phyloP scores from a whole-genome alignment of 2,113 vertebrate species.

The Anser brachyrhynchus region DNA sequence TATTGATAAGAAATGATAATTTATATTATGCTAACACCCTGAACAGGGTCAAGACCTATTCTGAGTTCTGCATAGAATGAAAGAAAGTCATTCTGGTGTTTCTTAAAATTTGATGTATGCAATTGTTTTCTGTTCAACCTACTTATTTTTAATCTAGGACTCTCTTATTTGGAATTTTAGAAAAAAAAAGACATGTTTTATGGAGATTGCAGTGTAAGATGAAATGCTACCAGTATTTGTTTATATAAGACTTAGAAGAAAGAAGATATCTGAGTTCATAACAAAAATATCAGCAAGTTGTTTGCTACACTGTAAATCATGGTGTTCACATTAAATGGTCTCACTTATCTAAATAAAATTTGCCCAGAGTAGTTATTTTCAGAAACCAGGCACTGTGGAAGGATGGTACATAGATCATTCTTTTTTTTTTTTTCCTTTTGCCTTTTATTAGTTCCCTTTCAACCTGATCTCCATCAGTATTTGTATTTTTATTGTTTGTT shows the following conservation, averaged over 20 bases:
- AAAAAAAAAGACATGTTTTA: slow-evolving; percentile 50
- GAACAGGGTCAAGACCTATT: slow-evolving; percentile 14
- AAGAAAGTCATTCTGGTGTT: slow-evolving; percentile 9
- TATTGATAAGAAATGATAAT: slow-evolving; percentile 38
- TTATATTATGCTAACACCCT: background rate
- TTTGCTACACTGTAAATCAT: background rate
- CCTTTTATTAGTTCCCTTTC: background rate
- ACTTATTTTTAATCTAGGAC: slow-evolving; percentile 57
- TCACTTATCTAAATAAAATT: background rate
- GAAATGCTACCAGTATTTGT: slow-evolving; percentile 38
- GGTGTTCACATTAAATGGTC: background rate
- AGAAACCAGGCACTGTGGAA: background rate
- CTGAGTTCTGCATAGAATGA: background rate
- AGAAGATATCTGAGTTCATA: slow-evolving; percentile 37
- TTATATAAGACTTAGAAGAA: slow-evolving; percentile 27
- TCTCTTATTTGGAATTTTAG: slow-evolving; percentile 52
- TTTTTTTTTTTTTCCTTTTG: background rate
- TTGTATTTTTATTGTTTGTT: background rate
- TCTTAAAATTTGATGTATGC: slow-evolving; percentile 39
- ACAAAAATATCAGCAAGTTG: background rate
- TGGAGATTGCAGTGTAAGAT: slow-evolving; percentile 41
- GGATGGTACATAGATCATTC: background rate
- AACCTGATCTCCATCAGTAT: background rate
- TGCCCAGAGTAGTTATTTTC: background rate
- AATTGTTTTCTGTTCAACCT: slow-evolving; percentile 52